Evolutionary conservation across 2,797 vertebrate genomes (phyloP).

Genomic region (Psittacula derbiana): DNA sequence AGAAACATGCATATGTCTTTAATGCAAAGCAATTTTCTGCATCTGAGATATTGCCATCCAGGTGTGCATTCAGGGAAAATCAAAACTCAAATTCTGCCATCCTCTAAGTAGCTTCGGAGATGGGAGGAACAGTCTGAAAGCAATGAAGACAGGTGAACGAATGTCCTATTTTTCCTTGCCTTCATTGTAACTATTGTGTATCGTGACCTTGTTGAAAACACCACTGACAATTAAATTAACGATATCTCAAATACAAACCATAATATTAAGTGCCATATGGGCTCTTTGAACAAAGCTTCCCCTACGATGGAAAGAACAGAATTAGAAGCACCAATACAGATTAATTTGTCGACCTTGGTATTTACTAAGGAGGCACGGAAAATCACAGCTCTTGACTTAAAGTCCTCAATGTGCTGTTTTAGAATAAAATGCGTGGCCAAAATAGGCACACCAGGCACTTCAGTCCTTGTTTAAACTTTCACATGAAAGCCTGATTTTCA

Average conservation of each 20-base stretch:
- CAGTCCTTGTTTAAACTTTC: neutral
- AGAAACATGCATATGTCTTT: neutral
- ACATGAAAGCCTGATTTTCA: neutral
- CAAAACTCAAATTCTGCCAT: slow-evolving; percentile 72
- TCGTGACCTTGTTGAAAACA: neutral
- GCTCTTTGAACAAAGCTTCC: neutral
- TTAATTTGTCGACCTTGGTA: neutral
- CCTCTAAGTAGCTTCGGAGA: slow-evolving; percentile 30
- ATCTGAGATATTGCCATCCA: neutral
- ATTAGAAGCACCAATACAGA: neutral
- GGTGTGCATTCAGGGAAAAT: slow-evolving; percentile 41
- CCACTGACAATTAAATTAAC: neutral
- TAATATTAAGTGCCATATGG: neutral
- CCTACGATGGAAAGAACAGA: neutral
- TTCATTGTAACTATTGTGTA: slow-evolving; percentile 32
- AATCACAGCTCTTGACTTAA: neutral
- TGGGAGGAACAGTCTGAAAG: neutral
- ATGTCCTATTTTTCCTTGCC: slow-evolving; percentile 66
- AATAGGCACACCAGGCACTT: neutral
- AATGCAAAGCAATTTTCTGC: neutral
- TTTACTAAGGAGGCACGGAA: slow-evolving; percentile 53
- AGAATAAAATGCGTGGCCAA: neutral
- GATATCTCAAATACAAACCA: neutral
- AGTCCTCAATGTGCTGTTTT: neutral
- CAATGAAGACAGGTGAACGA: neutral